Conservation (phyloP, 2,113 vertebrate species). For the Bujurquina vittata region DNA sequence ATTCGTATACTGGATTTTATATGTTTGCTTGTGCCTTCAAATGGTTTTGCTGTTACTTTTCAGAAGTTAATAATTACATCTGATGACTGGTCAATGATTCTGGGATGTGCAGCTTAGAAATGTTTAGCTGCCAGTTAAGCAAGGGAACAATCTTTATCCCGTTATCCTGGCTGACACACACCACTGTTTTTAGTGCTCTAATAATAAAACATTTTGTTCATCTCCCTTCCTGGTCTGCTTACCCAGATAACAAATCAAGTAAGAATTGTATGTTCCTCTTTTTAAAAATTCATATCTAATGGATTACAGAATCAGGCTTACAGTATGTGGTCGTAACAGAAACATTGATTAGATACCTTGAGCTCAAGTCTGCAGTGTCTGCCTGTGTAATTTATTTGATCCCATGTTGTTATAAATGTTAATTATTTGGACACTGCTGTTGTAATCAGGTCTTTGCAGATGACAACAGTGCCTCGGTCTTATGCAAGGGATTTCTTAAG, state of each 20-base stretch:
- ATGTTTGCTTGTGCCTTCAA: neutral
- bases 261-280: neutral
- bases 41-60: neutral
- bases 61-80: constrained; percentile 22
- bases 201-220: constrained; percentile 11
- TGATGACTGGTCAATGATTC: neutral
- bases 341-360: neutral
- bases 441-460: neutral
- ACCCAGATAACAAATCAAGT: neutral
- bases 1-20: neutral
- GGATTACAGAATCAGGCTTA: neutral
- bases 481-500: constrained; percentile 11
- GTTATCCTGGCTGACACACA: neutral
- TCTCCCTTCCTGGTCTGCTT: neutral
- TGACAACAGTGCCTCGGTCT: neutral
- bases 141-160: neutral
- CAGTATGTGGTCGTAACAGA: neutral
- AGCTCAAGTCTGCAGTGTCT: neutral
- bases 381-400: neutral
- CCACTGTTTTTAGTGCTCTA: neutral
- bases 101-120: neutral
- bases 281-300: neutral
- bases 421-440: neutral
- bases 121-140: constrained; percentile 6
- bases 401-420: neutral